Evolutionary conservation across 2,113 vertebrate genomes (phyloP).

Genomic region (Phyllostomus discolor): DNA sequence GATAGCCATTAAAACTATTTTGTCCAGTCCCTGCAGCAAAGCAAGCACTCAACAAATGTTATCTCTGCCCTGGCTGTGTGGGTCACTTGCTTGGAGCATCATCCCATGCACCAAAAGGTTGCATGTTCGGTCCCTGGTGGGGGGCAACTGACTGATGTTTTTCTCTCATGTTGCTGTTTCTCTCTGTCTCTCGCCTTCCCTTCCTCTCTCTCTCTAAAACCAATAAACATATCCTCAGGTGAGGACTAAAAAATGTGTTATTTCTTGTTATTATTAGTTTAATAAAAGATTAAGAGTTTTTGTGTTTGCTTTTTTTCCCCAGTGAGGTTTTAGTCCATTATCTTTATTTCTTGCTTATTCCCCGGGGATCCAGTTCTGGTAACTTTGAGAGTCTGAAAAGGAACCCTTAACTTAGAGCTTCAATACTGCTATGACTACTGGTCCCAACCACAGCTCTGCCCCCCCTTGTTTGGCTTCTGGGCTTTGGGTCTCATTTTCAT

Average conservation of each 20-base stretch:
- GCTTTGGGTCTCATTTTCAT: neutral
- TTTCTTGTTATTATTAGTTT: neutral
- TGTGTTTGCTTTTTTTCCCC: neutral
- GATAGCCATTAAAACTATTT: neutral
- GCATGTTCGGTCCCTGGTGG: no score
- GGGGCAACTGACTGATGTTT: no score
- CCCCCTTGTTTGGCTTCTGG: neutral
- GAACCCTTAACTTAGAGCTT: neutral
- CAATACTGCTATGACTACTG: neutral
- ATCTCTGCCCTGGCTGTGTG: neutral
- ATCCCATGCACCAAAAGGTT: no score
- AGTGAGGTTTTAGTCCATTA: neutral
- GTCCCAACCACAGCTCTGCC: neutral
- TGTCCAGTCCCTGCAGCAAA: neutral
- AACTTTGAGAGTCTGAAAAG: slow-evolving; percentile 3
- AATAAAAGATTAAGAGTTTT: neutral
- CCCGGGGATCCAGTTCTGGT: neutral
- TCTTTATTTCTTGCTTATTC: neutral
- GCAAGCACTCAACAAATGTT: slow-evolving; percentile 7
- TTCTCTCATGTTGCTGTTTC: no score
- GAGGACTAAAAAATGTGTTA: neutral
- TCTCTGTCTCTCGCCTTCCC: no score
- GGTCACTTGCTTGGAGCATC: no score
- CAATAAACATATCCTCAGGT: no score
- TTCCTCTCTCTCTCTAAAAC: no score